Conservation (phyloP, 2,888 invertebrate species). For the Brachypterus glaber region DNA sequence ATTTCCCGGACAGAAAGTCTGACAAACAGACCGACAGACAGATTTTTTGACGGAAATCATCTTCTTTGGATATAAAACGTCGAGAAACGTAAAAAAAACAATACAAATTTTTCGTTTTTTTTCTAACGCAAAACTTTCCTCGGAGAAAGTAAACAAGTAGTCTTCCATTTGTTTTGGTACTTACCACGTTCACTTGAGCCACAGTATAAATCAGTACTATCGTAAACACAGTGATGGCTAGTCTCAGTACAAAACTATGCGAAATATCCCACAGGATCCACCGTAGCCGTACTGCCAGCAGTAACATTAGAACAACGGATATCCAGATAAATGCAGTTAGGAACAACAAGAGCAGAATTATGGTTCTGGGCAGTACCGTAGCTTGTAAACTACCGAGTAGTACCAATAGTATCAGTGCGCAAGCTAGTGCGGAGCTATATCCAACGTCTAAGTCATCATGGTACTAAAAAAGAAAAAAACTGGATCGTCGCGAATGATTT, state of each 20-base stretch:
- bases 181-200: constrained; percentile 87
- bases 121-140: too few relatives aligned
- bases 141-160: too few relatives aligned
- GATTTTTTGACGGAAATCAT: too few relatives aligned
- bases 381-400: constrained; percentile 70
- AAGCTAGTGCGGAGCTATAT: constrained; percentile 73
- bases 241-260: constrained; percentile 68
- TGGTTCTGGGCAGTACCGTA: constrained; percentile 72
- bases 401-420: constrained; percentile 64
- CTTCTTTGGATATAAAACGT: too few relatives aligned
- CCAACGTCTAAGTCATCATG: constrained; percentile 78
- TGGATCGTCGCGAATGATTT: too few relatives aligned
- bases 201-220: constrained; percentile 80
- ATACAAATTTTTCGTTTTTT: too few relatives aligned
- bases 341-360: constrained; percentile 74
- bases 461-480: constrained; percentile 50
- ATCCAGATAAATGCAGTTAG: constrained; percentile 88
- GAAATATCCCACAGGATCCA: constrained; percentile 83
- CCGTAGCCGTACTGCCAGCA: constrained; percentile 72
- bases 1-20: too few relatives aligned
- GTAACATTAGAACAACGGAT: constrained; percentile 72
- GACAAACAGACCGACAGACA: too few relatives aligned
- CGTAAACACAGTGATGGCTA: constrained; percentile 81
- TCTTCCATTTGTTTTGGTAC: constrained; percentile 39
- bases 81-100: too few relatives aligned